A percentile compares a stretch with the other conserved stretches of the same genome.
Evolutionary conservation across 2,888 invertebrate species (phyloP).

Genomic region (Nycteola revayana): DNA sequence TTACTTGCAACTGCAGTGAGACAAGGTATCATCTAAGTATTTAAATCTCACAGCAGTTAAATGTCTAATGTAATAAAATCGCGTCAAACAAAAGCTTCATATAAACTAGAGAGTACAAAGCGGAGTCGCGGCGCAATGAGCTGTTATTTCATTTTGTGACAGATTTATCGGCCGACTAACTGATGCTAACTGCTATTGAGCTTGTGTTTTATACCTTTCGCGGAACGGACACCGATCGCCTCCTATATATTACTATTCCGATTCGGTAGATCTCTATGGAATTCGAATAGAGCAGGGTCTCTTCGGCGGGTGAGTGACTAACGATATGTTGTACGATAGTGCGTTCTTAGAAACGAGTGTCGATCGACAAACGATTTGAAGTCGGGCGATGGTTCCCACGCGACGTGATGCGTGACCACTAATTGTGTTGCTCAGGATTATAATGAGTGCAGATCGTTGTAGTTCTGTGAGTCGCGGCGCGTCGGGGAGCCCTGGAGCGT

Average conservation of each 20-base stretch:
- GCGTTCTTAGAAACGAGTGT: conserved; percentile 16
- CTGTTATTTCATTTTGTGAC: conserved; percentile 46
- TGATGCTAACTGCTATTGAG: conserved; percentile 38
- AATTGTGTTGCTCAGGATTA: neutral
- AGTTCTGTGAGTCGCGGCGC: neutral
- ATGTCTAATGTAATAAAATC: conserved; percentile 26
- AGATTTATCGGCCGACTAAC: conserved; percentile 56
- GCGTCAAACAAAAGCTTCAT: conserved; percentile 28
- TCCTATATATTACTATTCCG: conserved; percentile 9
- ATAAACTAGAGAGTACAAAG: conserved; percentile 39
- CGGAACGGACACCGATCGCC: conserved; percentile 30
- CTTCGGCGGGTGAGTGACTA: conserved; percentile 25
- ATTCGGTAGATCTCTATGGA: conserved; percentile 17
- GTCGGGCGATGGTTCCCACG: conserved; percentile 19
- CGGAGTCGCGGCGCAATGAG: conserved; percentile 41
- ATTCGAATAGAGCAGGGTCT: conserved; percentile 27
- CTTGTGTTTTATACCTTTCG: conserved; percentile 42
- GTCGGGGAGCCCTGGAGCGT: conserved; percentile 29
- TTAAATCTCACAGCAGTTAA: no score
- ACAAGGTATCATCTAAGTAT: no score
- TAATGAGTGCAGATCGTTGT: no score
- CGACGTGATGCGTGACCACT: neutral
- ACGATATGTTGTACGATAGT: conserved; percentile 20
- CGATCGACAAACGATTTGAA: conserved; percentile 4
- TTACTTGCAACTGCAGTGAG: no score